Evolutionary conservation across 2,113 vertebrate species (phyloP).

Genomic region (Amphiprion ocellaris): DNA sequence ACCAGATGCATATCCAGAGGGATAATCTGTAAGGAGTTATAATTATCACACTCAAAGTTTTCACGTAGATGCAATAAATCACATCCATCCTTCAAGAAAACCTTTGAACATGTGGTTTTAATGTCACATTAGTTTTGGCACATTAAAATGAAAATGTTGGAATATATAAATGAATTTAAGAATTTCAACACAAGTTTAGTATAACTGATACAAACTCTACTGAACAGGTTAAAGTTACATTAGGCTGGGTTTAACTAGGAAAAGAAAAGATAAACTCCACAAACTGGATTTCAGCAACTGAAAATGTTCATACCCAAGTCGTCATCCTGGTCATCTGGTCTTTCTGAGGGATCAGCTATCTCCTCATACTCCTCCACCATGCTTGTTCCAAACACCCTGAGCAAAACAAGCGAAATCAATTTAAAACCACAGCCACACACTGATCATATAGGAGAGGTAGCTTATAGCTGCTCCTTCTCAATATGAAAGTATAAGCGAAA

Average conservation of each 20-base stretch:
- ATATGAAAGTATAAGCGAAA: neutral
- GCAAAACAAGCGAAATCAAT: slow-evolving; percentile 4
- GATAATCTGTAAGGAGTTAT: slow-evolving; percentile 87
- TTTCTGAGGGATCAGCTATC: slow-evolving; percentile 92
- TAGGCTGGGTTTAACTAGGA: no score
- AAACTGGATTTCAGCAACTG: neutral
- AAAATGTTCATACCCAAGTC: slow-evolving; percentile 87
- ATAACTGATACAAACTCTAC: no score
- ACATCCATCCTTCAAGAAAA: neutral
- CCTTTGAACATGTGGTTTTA: neutral
- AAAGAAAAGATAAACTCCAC: neutral
- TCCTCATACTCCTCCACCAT: slow-evolving; percentile 99
- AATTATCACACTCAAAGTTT: neutral
- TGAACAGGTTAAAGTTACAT: no score
- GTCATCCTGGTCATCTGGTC: slow-evolving; percentile 92
- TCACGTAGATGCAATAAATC: neutral
- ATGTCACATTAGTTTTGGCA: neutral
- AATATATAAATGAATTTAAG: no score
- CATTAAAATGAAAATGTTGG: no score
- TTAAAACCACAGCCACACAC: neutral
- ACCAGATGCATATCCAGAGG: slow-evolving; percentile 86
- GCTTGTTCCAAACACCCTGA: slow-evolving; percentile 97
- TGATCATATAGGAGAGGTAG: neutral
- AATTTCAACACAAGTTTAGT: no score
- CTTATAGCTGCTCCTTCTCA: neutral